Conservation (phyloP, 2,888 invertebrate genomes). For the Blera fallax region DNA sequence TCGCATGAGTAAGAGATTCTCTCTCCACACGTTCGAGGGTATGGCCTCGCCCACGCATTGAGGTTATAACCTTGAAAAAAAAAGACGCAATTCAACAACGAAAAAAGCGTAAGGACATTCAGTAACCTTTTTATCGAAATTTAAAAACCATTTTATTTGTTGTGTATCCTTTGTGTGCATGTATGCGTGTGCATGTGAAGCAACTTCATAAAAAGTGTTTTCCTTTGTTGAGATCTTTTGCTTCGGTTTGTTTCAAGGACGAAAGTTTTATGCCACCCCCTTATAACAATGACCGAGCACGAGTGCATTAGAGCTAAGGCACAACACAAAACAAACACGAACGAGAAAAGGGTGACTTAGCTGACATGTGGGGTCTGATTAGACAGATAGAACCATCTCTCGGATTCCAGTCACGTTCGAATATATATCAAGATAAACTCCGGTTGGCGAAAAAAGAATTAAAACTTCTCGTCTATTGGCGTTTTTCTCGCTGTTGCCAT, state of each 20-base stretch:
- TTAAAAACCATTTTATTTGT: slow-evolving; percentile 60
- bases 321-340: slow-evolving; percentile 21
- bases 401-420: slow-evolving; percentile 63
- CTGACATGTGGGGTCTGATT: slow-evolving; percentile 71
- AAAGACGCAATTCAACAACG: background rate
- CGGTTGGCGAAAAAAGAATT: slow-evolving; percentile 65
- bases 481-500: slow-evolving; percentile 20
- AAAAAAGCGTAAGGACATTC: slow-evolving; percentile 44
- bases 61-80: slow-evolving; percentile 27
- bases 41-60: slow-evolving; percentile 23
- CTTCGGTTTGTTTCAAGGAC: slow-evolving; percentile 61
- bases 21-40: slow-evolving; percentile 1
- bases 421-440: slow-evolving; percentile 71
- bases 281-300: slow-evolving; percentile 64
- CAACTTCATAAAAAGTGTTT: slow-evolving; percentile 17
- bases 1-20: slow-evolving; percentile 51
- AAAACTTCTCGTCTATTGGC: slow-evolving; percentile 53
- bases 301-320: slow-evolving; percentile 68
- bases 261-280: slow-evolving; percentile 27
- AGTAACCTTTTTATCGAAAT: slow-evolving; percentile 68
- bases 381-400: slow-evolving; percentile 49
- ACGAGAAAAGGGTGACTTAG: slow-evolving; percentile 62
- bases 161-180: background rate
- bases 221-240: slow-evolving; percentile 57
- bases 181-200: slow-evolving; percentile 17